Evolutionary conservation across 1,140 invertebrate species (phyloP).

Genomic region (Lucilia sericata): DNA sequence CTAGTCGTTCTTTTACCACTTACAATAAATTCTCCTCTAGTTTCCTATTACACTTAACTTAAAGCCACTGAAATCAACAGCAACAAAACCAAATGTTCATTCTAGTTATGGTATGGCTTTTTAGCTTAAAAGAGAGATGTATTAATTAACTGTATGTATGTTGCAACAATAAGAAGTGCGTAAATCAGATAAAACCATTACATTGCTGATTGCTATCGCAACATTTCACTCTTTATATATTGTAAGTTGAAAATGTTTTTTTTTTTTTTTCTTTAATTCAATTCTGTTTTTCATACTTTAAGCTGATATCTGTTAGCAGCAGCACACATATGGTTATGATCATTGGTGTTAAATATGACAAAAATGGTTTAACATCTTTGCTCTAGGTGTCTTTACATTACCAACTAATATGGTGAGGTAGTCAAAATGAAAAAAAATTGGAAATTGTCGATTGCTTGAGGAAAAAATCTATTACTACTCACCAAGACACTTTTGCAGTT

Average conservation of each 20-base stretch:
- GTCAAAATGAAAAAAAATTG: background rate
- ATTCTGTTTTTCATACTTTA: background rate
- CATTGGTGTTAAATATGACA: conserved; percentile 29
- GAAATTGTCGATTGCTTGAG: background rate
- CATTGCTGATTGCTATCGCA: conserved; percentile 15
- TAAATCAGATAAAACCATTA: conserved; percentile 36
- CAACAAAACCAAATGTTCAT: background rate
- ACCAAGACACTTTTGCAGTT: background rate
- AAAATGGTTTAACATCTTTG: conserved; percentile 27
- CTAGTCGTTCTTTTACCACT: background rate
- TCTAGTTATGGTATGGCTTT: background rate
- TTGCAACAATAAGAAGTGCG: conserved; percentile 36
- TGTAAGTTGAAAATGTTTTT: background rate
- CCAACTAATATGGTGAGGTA: background rate
- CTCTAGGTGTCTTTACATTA: conserved; percentile 14
- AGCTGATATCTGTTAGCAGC: background rate
- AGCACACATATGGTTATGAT: conserved; percentile 21
- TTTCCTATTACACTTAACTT: background rate
- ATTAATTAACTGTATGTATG: conserved; percentile 31
- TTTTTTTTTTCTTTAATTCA: background rate
- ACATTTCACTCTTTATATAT: background rate
- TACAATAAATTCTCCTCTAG: background rate
- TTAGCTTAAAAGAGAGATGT: conserved; percentile 32
- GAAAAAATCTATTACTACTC: background rate
- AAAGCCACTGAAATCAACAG: background rate